Base-by-base conservation (phyloP, 2,797 vertebrate species). In the Varecia variegata region DNA sequence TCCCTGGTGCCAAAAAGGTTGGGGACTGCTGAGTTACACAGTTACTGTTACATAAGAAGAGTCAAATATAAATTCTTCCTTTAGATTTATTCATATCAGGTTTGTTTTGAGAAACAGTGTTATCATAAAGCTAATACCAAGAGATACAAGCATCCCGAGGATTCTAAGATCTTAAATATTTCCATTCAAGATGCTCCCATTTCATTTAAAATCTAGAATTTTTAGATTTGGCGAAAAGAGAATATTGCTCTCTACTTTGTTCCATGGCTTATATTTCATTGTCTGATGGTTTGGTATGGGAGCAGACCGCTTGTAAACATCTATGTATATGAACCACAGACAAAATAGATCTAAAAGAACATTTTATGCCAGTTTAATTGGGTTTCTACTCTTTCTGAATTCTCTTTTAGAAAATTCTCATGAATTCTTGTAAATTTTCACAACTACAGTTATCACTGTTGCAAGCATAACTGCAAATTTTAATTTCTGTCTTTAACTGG, bases 71-170 rank as follows among this genome's bases (percentile, higher is more conserved):
- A 79, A 82, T 77, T 77, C 27, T 85, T 38, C 32, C 35, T 84
- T 21, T 81, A 47, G 25, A 52, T 84, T 89, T 87, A 18, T 50
- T 13, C 5, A 11, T 80, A 43, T 32, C 30, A 6, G 60, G 0
- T 73, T 96, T 96, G 21, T 50, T 94, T 92, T 94, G 86, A 92
- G 68, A 90, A 86, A 83, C 11, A 17, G 6, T 50, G 3, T 76
- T 47, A 88, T 20, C 40, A 35, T 92, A 68, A 93, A 88, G 54
- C 54, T 90, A 68, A n/a, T 56, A 32, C 68, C 50, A 80, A 91
- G 47, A 93, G 62, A 65, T 20, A 60, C 10, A 76, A 60, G 11
- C 15, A 60, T 70, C 9, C 7, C 52, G 50, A 70, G 56, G 38
- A 62, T 71, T 50, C 84, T 68, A 35, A 76, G 45, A 67, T 84